Conservation (phyloP, 2,888 invertebrate species). For the Notodonta ziczac region DNA sequence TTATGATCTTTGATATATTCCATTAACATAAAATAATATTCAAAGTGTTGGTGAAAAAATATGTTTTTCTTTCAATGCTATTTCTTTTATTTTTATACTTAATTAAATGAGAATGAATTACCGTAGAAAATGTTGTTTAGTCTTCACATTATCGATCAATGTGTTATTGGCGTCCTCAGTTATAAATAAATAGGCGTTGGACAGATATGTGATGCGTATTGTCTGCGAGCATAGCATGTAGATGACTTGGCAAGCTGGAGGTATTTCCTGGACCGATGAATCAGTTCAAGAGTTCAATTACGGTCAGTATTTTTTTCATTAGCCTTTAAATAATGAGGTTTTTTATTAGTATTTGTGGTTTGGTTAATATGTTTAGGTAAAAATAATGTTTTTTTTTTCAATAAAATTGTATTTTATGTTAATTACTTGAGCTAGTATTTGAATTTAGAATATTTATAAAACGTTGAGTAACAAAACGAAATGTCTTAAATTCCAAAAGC, state of each 20-base stretch:
- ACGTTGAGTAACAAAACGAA: slow-evolving; percentile 3
- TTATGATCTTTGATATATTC: no score
- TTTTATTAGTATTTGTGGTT: background rate
- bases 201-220: slow-evolving; percentile 20
- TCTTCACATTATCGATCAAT: slow-evolving; percentile 4
- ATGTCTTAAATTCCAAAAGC: slow-evolving; percentile 11
- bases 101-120: background rate
- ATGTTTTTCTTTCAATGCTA: no score
- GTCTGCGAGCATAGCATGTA: slow-evolving; percentile 30
- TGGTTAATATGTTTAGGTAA: no score
- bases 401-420: no score
- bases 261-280: slow-evolving; percentile 69
- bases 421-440: background rate
- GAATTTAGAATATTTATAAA: slow-evolving; percentile 8
- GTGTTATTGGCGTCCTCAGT: slow-evolving; percentile 2
- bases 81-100: background rate
- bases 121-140: background rate
- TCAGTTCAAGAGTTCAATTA: slow-evolving; percentile 35
- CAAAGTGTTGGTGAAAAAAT: no score
- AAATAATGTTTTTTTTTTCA: no score
- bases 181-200: slow-evolving; percentile 7
- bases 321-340: background rate
- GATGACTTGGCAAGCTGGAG: slow-evolving; percentile 55
- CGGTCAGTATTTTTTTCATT: no score
- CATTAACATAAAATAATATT: no score